Percentiles rank a stretch among this genome's conserved stretches.
Evolutionary conservation across 2,113 vertebrate genomes (phyloP).

Genomic region (Bos javanicus): DNA sequence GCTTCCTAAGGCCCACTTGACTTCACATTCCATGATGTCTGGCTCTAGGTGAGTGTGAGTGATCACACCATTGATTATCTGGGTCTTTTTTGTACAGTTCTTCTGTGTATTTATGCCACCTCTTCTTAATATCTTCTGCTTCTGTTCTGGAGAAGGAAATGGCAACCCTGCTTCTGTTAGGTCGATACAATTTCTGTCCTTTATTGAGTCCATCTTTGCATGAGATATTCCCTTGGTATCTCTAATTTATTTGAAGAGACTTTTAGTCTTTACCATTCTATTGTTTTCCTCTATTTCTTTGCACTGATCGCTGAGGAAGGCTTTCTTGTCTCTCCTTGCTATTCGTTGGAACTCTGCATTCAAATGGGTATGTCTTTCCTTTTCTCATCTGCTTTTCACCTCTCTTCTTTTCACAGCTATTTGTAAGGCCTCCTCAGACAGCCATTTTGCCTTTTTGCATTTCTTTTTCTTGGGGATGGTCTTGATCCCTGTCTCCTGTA

Average conservation of each 20-base stretch:
- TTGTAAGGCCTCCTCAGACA: neutral
- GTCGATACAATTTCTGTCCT: neutral
- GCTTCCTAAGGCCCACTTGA: neutral
- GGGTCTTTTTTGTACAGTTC: neutral
- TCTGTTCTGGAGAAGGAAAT: neutral
- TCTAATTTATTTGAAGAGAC: neutral
- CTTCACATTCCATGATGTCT: neutral
- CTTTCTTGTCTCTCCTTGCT: neutral
- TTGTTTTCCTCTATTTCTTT: neutral
- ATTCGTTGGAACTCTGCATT: neutral
- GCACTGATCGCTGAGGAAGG: rapidly evolving
- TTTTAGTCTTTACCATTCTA: neutral
- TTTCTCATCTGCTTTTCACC: neutral
- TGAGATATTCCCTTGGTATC: neutral
- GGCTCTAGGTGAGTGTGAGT: neutral
- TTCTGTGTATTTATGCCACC: neutral
- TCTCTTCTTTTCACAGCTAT: neutral
- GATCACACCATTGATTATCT: neutral
- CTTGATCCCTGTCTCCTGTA: neutral
- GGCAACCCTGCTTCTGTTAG: neutral
- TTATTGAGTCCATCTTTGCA: neutral
- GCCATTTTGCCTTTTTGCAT: neutral
- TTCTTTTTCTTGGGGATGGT: neutral
- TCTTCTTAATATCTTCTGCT: neutral
- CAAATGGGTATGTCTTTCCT: neutral